A percentile compares a stretch with the other conserved stretches of the same genome.
These are phyloP conservation scores for Lepidurus apus DNA, from an alignment of 1,140 invertebrate species.

Conservation along the genomic window DNA sequence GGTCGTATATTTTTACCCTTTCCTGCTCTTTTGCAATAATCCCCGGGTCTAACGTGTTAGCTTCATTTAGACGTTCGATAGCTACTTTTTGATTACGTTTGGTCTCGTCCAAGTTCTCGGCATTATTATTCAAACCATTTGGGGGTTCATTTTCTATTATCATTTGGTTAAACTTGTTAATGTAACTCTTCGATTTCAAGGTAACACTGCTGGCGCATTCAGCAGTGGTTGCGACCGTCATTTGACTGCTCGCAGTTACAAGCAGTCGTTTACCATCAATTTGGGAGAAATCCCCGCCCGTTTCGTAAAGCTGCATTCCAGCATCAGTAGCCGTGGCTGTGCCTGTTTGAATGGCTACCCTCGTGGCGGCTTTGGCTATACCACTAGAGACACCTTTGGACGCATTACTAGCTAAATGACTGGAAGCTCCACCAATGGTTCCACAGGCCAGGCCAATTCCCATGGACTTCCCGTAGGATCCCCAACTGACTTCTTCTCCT, in stretches of 20 bases:
- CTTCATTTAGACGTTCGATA: background rate
- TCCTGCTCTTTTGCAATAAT: background rate
- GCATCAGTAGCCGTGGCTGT: conserved; percentile 8
- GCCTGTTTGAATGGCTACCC: background rate
- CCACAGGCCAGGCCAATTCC: background rate
- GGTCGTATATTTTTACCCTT: too few relatives aligned
- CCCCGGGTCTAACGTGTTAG: background rate
- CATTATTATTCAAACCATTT: background rate
- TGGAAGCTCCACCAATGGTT: background rate
- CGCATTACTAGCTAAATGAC: background rate
- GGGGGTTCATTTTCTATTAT: background rate
- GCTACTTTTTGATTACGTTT: too few relatives aligned
- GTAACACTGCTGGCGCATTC: background rate
- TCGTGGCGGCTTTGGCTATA: background rate
- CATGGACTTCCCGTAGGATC: background rate
- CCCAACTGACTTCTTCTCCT: conserved; percentile 1
- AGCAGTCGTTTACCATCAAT: conserved; percentile 17
- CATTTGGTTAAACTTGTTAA: background rate
- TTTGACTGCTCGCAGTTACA: background rate
- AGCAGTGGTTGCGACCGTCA: background rate
- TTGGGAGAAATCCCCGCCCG: background rate
- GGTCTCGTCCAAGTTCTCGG: background rate
- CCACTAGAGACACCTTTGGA: background rate
- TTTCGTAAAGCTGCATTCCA: background rate
- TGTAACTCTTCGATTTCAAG: background rate